Conservation (phyloP, 1,140 invertebrate genomes). For the Lineus longissimus region DNA sequence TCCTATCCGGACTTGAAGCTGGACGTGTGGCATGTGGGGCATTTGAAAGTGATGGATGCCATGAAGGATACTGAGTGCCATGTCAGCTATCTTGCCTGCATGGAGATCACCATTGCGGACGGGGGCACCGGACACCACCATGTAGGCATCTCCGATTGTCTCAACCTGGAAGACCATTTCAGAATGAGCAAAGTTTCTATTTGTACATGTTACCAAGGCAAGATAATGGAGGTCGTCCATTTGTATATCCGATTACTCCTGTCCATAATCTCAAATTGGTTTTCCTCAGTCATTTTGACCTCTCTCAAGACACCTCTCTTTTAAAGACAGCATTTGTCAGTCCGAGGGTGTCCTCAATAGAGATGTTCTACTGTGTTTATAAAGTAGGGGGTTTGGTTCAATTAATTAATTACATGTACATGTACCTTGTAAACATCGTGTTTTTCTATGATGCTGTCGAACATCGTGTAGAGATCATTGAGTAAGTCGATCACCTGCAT, state of each 20-base stretch:
- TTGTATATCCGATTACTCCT: too few relatives aligned
- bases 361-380: too few relatives aligned
- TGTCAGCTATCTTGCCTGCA: conserved; percentile 75
- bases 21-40: conserved; percentile 76
- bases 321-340: too few relatives aligned
- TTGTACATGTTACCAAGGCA: too few relatives aligned
- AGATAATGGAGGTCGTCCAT: too few relatives aligned
- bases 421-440: conserved; percentile 81
- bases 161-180: conserved; percentile 85
- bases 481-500: conserved; percentile 55
- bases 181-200: too few relatives aligned
- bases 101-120: conserved; percentile 74
- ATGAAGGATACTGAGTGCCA: conserved; percentile 82
- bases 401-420: too few relatives aligned
- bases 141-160: conserved; percentile 93
- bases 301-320: too few relatives aligned
- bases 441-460: conserved; percentile 85
- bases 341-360: too few relatives aligned
- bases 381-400: too few relatives aligned
- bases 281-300: too few relatives aligned
- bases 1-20: conserved; percentile 86
- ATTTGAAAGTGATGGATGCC: conserved; percentile 81
- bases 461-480: conserved; percentile 63
- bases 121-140: conserved; percentile 87
- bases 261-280: too few relatives aligned